Evolutionary conservation across 2,113 vertebrate genomes (phyloP), one percentile per base, ranked within the genome.

Genomic region (Silurus glanis): DNA sequence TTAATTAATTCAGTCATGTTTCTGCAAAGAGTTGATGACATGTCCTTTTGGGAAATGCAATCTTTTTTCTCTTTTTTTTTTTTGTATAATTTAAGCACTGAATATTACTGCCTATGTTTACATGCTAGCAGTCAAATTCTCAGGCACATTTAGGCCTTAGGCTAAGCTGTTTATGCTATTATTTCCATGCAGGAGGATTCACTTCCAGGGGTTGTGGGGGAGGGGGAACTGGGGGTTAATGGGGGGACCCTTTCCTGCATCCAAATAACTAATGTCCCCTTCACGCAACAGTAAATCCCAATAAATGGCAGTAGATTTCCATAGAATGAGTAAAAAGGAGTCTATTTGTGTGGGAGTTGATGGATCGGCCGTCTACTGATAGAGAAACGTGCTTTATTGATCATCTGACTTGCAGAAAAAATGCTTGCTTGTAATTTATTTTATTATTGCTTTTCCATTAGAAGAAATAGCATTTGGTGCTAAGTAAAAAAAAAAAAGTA

Each of bases 41-140:
- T 81, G 78, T 56, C 82, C 80, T 64, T 86, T 83, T 83, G 80
- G 71, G 85, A 75, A 74, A 75, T 45, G 51, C 84, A 80, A 51
- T 62, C 74, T 7, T 78, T 61, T 47, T 12, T 12, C n/a, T n/a
- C n/a, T n/a, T n/a, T 6, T 64, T 47, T 23, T 56, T 28, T 10
- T 37, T 79, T 58, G 37, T 79, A 58, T 59, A 61, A 80, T 45
- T 80, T 17, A 59, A 80, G 25, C 76, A 80, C 4, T 21, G 28
- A 45, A 47, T 80, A 61, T 80, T 80, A 80, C 76, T 80, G 76
- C 28, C 76, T 37, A 58, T 0, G n/a, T 25, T 7, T 13, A 25
- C n/a, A 47, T 56, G 74, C 72, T 75, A 13, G 21, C 21, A n/a
- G 72, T 61, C 47, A 45, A 10, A 80, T 23, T 47, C 78, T 45